Evolutionary conservation across 2,888 invertebrate genomes (phyloP).

Genomic region (Punctoribates punctum): DNA sequence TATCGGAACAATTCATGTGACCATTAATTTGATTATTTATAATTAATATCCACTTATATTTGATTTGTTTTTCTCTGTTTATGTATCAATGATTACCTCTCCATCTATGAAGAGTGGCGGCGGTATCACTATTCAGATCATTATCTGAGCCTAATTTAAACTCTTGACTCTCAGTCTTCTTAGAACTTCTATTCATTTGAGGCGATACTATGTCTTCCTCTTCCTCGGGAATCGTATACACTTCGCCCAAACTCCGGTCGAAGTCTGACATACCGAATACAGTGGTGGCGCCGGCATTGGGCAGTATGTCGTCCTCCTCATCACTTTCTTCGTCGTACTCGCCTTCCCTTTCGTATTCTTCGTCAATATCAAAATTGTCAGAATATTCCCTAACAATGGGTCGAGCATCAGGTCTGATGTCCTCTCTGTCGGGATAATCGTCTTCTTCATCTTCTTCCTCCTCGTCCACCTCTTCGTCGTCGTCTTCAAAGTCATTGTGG

Average conservation of each 20-base stretch:
- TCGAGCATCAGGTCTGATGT: neutral
- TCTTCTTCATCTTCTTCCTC: too few relatives aligned
- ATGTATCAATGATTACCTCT: conserved; percentile 46
- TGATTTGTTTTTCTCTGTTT: conserved; percentile 15
- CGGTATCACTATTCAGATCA: conserved; percentile 48
- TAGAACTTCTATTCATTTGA: conserved; percentile 11
- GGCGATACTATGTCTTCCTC: conserved; percentile 57
- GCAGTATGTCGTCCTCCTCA: conserved; percentile 31
- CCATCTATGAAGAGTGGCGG: conserved; percentile 47
- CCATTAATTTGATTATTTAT: neutral
- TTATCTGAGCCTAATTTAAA: conserved; percentile 34
- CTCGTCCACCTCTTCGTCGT: neutral
- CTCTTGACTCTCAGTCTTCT: conserved; percentile 33
- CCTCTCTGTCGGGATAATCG: neutral
- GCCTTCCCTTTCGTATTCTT: conserved; percentile 41
- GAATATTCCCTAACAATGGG: conserved; percentile 30
- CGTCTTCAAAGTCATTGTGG: neutral
- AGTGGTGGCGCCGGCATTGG: neutral
- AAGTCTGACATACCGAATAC: neutral
- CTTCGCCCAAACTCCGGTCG: conserved; percentile 54
- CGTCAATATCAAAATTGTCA: conserved; percentile 41
- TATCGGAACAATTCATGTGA: neutral
- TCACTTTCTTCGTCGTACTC: conserved; percentile 40
- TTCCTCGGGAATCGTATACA: conserved; percentile 58
- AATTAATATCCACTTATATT: conserved; percentile 1